Percentiles rank a stretch among this genome's conserved stretches.
These are phyloP conservation scores for Melanocharis versteri DNA, from an alignment of 2,113 vertebrate genomes.

Conservation along the genomic window DNA sequence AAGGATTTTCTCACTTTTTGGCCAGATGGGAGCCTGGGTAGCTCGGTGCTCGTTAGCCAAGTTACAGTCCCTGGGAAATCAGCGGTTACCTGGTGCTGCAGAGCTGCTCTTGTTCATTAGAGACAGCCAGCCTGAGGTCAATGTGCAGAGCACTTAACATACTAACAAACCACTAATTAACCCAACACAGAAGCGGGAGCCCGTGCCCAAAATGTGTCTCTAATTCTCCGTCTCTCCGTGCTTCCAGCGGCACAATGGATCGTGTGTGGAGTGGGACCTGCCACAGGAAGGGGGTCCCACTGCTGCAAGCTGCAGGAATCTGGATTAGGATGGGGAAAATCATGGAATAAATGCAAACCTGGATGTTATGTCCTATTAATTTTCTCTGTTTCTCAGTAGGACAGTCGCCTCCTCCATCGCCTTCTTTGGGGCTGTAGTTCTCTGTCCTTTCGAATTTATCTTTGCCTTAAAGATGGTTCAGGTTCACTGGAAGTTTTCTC, in stretches of 20 bases:
- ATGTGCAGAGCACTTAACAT: constrained; percentile 50
- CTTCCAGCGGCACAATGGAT: neutral
- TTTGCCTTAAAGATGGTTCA: neutral
- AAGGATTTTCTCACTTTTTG: constrained; percentile 27
- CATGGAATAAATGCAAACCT: neutral
- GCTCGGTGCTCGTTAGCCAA: neutral
- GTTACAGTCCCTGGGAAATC: constrained; percentile 52
- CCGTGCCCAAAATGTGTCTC: constrained; percentile 1
- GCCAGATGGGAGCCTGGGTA: constrained; percentile 11
- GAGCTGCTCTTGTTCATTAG: constrained; percentile 54
- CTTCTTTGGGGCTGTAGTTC: neutral
- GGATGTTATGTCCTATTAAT: neutral
- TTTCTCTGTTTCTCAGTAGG: neutral
- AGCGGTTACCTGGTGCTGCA: constrained; percentile 50
- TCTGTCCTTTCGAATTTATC: neutral
- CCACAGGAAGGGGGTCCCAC: rapidly evolving
- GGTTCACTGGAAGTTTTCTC: neutral
- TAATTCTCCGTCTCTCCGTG: neutral
- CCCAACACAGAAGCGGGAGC: constrained; percentile 6
- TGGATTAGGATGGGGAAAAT: neutral
- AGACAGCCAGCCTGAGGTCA: constrained; percentile 47
- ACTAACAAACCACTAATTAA: constrained; percentile 67
- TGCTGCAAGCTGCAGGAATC: neutral
- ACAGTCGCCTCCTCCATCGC: neutral
- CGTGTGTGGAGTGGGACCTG: neutral